Percentiles rank a stretch among this genome's conserved stretches.
These are phyloP conservation scores for Lysandra coridon DNA, from an alignment of 2,888 invertebrate genomes.

Conservation along the genomic window DNA sequence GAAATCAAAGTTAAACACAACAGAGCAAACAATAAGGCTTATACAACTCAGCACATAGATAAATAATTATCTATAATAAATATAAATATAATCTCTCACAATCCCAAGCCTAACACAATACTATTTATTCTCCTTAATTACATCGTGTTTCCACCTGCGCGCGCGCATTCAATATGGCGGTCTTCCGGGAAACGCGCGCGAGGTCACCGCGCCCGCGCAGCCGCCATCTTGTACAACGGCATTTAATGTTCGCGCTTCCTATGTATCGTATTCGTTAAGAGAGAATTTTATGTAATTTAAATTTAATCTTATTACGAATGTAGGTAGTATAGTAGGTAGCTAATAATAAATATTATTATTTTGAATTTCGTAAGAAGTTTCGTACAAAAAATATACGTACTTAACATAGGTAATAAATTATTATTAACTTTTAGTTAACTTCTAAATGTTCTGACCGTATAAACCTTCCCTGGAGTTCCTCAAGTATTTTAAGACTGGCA, in stretches of 20 bases:
- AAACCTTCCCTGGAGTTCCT: too few relatives aligned
- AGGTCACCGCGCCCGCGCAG: conserved; percentile 19
- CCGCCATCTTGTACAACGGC: conserved; percentile 31
- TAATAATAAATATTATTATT: too few relatives aligned
- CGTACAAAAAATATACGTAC: too few relatives aligned
- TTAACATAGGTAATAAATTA: too few relatives aligned
- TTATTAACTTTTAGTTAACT: too few relatives aligned
- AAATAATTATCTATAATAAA: not conserved
- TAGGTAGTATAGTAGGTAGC: too few relatives aligned
- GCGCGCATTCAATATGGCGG: conserved; percentile 46
- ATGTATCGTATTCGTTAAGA: not conserved
- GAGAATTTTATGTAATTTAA: too few relatives aligned
- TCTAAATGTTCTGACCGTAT: too few relatives aligned
- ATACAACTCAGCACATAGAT: not conserved
- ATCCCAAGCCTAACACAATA: not conserved
- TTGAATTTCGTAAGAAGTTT: too few relatives aligned
- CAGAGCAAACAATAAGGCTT: not conserved
- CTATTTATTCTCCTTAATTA: not conserved
- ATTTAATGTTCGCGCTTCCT: not conserved
- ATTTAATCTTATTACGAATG: too few relatives aligned
- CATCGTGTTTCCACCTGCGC: conserved; percentile 36
- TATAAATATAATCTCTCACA: not conserved
- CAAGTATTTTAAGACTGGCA: too few relatives aligned
- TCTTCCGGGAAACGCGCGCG: conserved; percentile 44
- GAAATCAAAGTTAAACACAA: too few relatives aligned